Evolutionary conservation across 2,888 invertebrate species (phyloP), one percentile per base, ranked within the genome.

Genomic region (Hydrotaea cyrtoneurina): DNA sequence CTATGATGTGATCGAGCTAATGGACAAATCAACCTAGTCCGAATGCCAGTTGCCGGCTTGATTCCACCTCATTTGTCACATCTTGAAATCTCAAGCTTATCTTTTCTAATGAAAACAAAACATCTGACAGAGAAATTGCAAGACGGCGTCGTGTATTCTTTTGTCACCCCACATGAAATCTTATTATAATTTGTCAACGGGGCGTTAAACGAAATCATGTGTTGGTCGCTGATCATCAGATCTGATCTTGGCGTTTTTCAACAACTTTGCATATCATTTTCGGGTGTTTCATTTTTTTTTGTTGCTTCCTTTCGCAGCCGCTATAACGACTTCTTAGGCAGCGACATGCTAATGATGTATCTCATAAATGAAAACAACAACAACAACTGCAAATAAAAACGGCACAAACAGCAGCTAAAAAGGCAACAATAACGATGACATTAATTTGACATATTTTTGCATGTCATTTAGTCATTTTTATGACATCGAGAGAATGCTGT

Each of bases 381-480:
- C 43, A 73, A 66, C 53, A 55, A 59, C n/a, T n/a, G n/a, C n/a
- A n/a, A n/a, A n/a, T n/a, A 57, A 36, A n/a, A 17, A 21, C 13
- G n/a, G n/a, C n/a, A 13, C 73, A 43, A 69, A 46, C 19, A 19
- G 4, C 46, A 53, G 57, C 62, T 43, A 36, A 77, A 78, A 73
- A 75, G 59, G 19, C 59, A 74, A 77, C 85, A 82, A 77, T 79
- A 77, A 79, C 76, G 72, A 82, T 77, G 79, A 76, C 88, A 88
- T 89, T 89, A 90, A 91, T 91, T 90, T 89, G 90, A 89, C 89
- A 89, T 88, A 86, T 83, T 89, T 89, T 90, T 89, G 88, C 89
- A 86, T 88, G 89, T 89, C 90, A 90, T 83, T 87, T 88, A 88
- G 89, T 89, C 90, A 90, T 83, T 87, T 88, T 86, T 82, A 81